Evolutionary conservation across 2,888 invertebrate species (phyloP).

Genomic region (Microchrysa polita): DNA sequence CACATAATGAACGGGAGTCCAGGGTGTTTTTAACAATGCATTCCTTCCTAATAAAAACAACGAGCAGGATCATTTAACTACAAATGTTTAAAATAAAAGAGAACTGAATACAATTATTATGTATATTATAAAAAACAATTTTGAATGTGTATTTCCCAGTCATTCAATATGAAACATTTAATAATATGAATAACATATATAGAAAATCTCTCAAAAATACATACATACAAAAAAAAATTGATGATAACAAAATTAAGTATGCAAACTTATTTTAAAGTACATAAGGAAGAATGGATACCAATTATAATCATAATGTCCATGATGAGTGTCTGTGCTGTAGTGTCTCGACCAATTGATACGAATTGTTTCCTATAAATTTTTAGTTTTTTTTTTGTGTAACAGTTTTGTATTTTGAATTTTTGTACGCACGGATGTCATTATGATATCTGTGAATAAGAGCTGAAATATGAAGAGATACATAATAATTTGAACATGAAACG

Average conservation of each 20-base stretch:
- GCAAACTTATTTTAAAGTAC: constrained; percentile 34
- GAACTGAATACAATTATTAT: neutral
- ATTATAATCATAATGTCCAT: neutral
- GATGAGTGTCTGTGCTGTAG: neutral
- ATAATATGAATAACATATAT: neutral
- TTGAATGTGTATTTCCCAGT: neutral
- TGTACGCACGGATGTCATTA: constrained; percentile 16
- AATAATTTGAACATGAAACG: constrained; percentile 7
- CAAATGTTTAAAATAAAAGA: neutral
- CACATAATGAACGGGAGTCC: neutral
- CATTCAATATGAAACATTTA: neutral
- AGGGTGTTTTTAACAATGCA: no score
- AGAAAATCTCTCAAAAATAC: no score
- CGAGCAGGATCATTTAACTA: neutral
- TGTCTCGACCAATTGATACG: constrained; percentile 24
- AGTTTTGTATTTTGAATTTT: neutral
- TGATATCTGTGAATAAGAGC: constrained; percentile 40
- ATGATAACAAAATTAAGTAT: neutral
- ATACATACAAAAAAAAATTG: neutral
- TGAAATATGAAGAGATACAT: constrained; percentile 29
- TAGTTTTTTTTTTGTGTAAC: constrained; percentile 6
- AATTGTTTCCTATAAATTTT: neutral
- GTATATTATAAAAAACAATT: neutral
- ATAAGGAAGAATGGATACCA: constrained; percentile 29
- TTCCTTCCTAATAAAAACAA: no score